Conservation (phyloP, 2,888 invertebrate genomes). For the Drosophila quasianomalipes region DNA sequence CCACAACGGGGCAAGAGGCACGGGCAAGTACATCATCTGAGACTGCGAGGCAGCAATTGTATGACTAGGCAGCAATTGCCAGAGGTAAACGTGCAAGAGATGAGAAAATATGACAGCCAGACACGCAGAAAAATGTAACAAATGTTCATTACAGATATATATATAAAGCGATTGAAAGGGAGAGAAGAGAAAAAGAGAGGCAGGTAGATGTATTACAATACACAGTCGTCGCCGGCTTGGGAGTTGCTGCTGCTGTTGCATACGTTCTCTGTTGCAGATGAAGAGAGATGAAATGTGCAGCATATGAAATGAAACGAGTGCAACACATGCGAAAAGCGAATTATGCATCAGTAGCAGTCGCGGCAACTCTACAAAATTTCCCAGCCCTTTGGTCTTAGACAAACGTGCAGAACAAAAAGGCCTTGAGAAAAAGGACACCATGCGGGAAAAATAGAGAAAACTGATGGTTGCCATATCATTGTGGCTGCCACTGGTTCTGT, state of each 20-base stretch:
- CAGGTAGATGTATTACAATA: slow-evolving; percentile 44
- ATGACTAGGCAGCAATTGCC: slow-evolving; percentile 60
- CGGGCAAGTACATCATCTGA: background rate
- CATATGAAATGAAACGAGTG: slow-evolving; percentile 68
- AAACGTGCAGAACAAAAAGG: slow-evolving; percentile 31
- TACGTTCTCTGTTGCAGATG: slow-evolving; percentile 29
- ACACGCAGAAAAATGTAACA: slow-evolving; percentile 67
- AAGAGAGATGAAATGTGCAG: slow-evolving; percentile 76
- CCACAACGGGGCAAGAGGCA: slow-evolving; percentile 22
- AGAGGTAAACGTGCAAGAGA: slow-evolving; percentile 70
- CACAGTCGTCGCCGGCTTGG: slow-evolving; percentile 22
- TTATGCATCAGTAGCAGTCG: slow-evolving; percentile 17
- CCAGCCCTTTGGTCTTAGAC: slow-evolving; percentile 33
- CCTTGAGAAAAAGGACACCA: slow-evolving; percentile 41
- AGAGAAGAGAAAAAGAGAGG: background rate
- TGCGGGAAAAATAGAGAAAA: slow-evolving; percentile 2
- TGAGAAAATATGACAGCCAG: slow-evolving; percentile 76
- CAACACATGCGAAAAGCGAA: slow-evolving; percentile 61
- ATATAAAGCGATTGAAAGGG: background rate
- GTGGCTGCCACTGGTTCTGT: slow-evolving; percentile 5
- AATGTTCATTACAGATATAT: slow-evolving; percentile 36
- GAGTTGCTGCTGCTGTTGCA: slow-evolving; percentile 22
- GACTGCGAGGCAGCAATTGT: background rate
- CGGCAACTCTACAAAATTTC: slow-evolving; percentile 13
- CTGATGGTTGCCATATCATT: slow-evolving; percentile 33